phyloP scores from a whole-genome alignment of 1,140 invertebrate species.

The Zophobas atratus region DNA sequence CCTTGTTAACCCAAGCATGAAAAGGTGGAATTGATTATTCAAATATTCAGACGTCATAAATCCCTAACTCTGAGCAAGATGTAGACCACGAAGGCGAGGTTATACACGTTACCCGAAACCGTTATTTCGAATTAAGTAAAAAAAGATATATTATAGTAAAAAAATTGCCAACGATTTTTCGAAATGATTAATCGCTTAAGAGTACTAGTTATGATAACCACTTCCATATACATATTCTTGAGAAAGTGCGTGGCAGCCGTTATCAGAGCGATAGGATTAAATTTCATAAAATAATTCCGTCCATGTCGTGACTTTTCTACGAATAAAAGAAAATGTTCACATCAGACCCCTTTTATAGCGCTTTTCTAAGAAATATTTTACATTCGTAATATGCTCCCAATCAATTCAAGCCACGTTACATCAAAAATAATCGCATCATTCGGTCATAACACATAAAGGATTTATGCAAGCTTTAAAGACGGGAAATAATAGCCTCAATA shows the following conservation, averaged over 20 bases:
- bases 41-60: background rate
- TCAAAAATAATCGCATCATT: conserved; percentile 1
- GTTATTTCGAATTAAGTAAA: too few relatives aligned
- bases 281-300: background rate
- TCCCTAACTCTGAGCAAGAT: background rate
- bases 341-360: background rate
- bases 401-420: too few relatives aligned
- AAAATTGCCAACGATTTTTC: too few relatives aligned
- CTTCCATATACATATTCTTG: background rate
- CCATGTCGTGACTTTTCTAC: background rate
- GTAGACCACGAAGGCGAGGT: too few relatives aligned
- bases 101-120: too few relatives aligned
- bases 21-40: background rate
- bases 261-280: background rate
- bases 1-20: conserved; percentile 5
- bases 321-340: background rate
- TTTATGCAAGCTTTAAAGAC: conserved; percentile 32
- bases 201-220: too few relatives aligned
- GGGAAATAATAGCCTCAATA: conserved; percentile 39
- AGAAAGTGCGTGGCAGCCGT: background rate
- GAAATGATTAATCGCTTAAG: too few relatives aligned
- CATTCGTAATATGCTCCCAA: too few relatives aligned
- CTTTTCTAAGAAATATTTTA: too few relatives aligned
- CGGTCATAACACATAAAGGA: conserved; percentile 15
- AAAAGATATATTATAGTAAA: too few relatives aligned